These are phyloP conservation scores for Dinomys branickii DNA, from an alignment of 2,113 vertebrate species.

Conservation along the genomic window DNA sequence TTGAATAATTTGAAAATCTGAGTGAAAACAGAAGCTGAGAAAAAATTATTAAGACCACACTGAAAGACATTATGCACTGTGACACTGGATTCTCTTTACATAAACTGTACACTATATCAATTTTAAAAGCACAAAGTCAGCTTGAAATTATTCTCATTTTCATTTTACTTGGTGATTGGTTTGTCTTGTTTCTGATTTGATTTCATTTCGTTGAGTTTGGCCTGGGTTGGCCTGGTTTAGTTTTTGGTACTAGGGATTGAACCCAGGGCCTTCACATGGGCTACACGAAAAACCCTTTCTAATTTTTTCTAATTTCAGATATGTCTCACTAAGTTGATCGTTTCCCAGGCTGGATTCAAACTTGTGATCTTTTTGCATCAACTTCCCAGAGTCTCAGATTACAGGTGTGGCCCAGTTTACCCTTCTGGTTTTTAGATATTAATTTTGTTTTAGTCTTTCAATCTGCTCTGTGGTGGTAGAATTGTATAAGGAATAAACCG, in stretches of 20 bases:
- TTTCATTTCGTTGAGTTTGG: neutral
- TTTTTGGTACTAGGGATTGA: neutral
- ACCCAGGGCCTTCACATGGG: neutral
- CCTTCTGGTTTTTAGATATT: neutral
- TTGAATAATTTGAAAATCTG: neutral
- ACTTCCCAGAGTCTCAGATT: neutral
- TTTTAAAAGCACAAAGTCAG: neutral
- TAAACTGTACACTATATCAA: neutral
- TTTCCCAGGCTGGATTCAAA: neutral
- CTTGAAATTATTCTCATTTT: neutral
- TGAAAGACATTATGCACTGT: neutral
- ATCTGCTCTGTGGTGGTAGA: neutral
- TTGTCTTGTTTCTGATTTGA: neutral
- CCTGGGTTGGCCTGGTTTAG: neutral
- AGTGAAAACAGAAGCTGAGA: neutral
- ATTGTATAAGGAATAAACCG: neutral
- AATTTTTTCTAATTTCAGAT: neutral
- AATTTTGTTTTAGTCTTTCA: neutral
- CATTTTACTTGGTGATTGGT: neutral
- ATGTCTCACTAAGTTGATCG: neutral
- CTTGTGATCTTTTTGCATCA: neutral
- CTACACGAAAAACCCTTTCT: neutral
- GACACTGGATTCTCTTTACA: neutral
- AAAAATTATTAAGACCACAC: neutral
- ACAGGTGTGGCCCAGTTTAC: neutral